A percentile compares a stretch with the other conserved stretches of the same genome.
These are phyloP conservation scores for Andrena marginata DNA, from an alignment of 2,888 invertebrate species.

Conservation along the genomic window DNA sequence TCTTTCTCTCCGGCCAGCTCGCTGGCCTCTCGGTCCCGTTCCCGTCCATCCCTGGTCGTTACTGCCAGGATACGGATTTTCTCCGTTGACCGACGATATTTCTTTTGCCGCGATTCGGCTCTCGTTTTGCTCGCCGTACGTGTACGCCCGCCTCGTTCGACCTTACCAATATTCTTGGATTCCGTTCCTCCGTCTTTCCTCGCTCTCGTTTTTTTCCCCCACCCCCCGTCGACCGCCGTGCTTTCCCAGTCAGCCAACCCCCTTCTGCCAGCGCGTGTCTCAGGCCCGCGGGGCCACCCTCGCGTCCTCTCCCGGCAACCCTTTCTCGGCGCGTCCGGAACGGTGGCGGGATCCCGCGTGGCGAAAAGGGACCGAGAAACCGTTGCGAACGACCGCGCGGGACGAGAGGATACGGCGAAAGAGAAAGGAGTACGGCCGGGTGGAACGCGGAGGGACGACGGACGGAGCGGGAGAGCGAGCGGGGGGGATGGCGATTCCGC, in stretches of 20 bases:
- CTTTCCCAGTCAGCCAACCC: conserved; percentile 9
- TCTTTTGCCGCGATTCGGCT: conserved; percentile 75
- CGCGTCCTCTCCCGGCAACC: conserved; percentile 31
- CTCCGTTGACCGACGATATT: conserved; percentile 80
- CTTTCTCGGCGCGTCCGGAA: conserved; percentile 57
- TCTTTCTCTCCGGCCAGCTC: conserved; percentile 50
- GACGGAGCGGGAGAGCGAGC: conserved; percentile 5
- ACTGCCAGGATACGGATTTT: conserved; percentile 84
- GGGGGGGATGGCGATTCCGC: conserved; percentile 69
- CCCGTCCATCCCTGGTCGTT: conserved; percentile 79
- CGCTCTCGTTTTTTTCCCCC: conserved; percentile 39
- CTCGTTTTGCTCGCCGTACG: conserved; percentile 65
- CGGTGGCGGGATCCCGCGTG: conserved; percentile 16
- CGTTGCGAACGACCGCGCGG: conserved; percentile 31
- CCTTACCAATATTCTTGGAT: conserved; percentile 63
- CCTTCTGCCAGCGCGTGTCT: not conserved
- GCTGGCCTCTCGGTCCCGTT: conserved; percentile 58
- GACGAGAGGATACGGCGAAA: not conserved
- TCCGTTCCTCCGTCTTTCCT: conserved; percentile 60
- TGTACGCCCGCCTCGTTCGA: conserved; percentile 44
- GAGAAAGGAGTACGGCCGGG: not conserved
- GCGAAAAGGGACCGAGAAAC: conserved; percentile 36
- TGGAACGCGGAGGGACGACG: not conserved
- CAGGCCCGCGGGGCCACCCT: not conserved
- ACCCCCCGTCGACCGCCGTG: conserved; percentile 18